A percentile compares a stretch with the other conserved stretches of the same genome.
Evolutionary conservation across 2,888 invertebrate genomes (phyloP).

Genomic region (Drosophila lacicola): DNA sequence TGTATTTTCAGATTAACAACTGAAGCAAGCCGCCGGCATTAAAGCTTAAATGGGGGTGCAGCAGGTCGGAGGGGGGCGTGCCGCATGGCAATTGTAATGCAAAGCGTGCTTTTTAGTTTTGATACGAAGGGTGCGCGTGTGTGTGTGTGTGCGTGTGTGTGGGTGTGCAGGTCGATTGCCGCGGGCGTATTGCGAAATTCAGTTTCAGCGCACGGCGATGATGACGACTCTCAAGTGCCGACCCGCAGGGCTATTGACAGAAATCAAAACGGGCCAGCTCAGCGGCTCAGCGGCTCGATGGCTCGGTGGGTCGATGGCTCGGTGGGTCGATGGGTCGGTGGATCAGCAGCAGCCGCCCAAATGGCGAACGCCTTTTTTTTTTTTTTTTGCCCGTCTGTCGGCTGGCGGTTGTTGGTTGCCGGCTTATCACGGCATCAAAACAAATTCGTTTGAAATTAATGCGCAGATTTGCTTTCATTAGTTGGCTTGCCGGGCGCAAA

Average conservation of each 20-base stretch:
- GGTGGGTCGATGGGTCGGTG: slow-evolving; percentile 13
- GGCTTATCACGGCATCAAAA: slow-evolving; percentile 84
- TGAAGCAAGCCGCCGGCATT: slow-evolving; percentile 62
- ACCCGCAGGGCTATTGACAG: slow-evolving; percentile 78
- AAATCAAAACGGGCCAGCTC: slow-evolving; percentile 72
- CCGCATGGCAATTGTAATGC: slow-evolving; percentile 67
- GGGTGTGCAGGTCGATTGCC: slow-evolving; percentile 30
- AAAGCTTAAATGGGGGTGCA: slow-evolving; percentile 37
- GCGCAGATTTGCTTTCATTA: slow-evolving; percentile 83
- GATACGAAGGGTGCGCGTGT: slow-evolving; percentile 15
- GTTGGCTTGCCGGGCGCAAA: slow-evolving; percentile 69
- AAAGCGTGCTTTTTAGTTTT: slow-evolving; percentile 43
- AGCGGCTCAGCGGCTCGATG: slow-evolving; percentile 24
- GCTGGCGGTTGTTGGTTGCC: slow-evolving; percentile 55
- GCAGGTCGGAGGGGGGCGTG: slow-evolving; percentile 37
- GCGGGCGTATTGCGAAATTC: slow-evolving; percentile 69
- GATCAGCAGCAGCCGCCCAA: slow-evolving; percentile 54
- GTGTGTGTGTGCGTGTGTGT: slow-evolving; percentile 15
- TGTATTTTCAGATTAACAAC: slow-evolving; percentile 74
- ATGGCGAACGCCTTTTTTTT: slow-evolving; percentile 65
- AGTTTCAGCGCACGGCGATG: slow-evolving; percentile 65
- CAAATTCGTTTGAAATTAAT: slow-evolving; percentile 84
- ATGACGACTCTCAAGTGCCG: slow-evolving; percentile 72
- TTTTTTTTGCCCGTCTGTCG: slow-evolving; percentile 25
- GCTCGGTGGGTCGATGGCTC: slow-evolving; percentile 29